Evolutionary conservation across 2,888 invertebrate genomes (phyloP), one percentile per base, ranked within the genome.

Genomic region (Boloria euphrosyne): DNA sequence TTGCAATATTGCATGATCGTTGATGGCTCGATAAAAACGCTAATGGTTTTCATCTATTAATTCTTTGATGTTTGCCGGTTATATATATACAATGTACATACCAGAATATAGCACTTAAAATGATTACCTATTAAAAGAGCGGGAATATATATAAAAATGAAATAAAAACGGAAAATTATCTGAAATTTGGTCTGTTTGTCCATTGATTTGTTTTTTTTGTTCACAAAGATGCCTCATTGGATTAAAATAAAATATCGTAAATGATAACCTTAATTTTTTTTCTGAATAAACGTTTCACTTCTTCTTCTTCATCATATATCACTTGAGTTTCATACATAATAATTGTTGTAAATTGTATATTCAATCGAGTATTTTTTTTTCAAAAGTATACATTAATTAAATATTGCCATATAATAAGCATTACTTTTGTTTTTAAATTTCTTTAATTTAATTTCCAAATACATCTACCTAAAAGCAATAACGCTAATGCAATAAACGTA

Each of bases 21-120:
- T 65, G 51, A 68, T 65, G 64, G 47, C 60, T 51, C 54, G 60
- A 50, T 64, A 64, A 63, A 66, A 53, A 13, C 17, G 53, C 38
- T 52, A 57, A 66, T 51, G 61, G 68, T 64, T 66, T 63, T 27
- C 31, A 44, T 52, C 60, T 65, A 61, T 51, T 38, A 18, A 46
- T 54, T 50, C 13, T 43, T 50, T 60, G n/a, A 60, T 50, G n/a
- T 38, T 43, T 51, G 17, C 38, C n/a, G 14, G 50, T 60, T 18
- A 6, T 7, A n/a, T 51, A n/a, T 17, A 43, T 10, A 43, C 10
- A 43, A n/a, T 22, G 22, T 22, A 22, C 22, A 22, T 22, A 22
- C 22, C 22, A 22, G 22, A 22, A 22, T 22, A 22, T 22, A 3
- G 3, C 22, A 22, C 22, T 22, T 22, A 22, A 22, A 22, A 22